Conservation (phyloP, 1,140 invertebrate species). For the Temnothorax curvispinosus region DNA sequence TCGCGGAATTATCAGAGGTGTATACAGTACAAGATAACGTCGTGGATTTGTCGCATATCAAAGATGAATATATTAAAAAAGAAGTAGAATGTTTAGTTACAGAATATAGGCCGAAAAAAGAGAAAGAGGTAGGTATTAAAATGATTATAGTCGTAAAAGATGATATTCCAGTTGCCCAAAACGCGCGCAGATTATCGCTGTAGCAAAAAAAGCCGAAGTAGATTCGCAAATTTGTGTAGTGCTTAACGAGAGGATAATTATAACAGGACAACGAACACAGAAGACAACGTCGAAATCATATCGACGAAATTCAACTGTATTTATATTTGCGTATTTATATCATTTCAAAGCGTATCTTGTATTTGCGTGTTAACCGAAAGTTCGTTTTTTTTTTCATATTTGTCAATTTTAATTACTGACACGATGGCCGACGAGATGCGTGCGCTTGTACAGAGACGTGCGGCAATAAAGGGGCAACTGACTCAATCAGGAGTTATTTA, state of each 20-base stretch:
- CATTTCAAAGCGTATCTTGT: too few relatives aligned
- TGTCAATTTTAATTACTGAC: too few relatives aligned
- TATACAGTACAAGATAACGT: background rate
- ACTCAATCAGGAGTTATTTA: too few relatives aligned
- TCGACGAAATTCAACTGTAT: too few relatives aligned
- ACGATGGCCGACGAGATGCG: too few relatives aligned
- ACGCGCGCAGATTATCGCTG: background rate
- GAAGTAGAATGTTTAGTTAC: background rate
- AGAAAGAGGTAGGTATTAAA: background rate
- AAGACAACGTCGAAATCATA: too few relatives aligned
- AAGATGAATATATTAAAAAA: background rate
- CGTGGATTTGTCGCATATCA: conserved; percentile 3
- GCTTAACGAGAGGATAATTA: background rate
- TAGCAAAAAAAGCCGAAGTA: background rate
- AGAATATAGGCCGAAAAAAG: conserved; percentile 2
- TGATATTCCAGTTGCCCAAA: conserved; percentile 2
- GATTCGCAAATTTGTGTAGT: conserved; percentile 11
- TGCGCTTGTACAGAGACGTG: too few relatives aligned
- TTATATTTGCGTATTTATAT: too few relatives aligned
- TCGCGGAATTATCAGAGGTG: background rate
- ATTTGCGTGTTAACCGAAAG: too few relatives aligned
- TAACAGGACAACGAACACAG: too few relatives aligned
- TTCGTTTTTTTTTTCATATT: too few relatives aligned
- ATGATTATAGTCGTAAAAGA: conserved; percentile 27
- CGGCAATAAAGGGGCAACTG: too few relatives aligned